Conservation (phyloP, 2,888 invertebrate species). For the Aradus depressus region DNA sequence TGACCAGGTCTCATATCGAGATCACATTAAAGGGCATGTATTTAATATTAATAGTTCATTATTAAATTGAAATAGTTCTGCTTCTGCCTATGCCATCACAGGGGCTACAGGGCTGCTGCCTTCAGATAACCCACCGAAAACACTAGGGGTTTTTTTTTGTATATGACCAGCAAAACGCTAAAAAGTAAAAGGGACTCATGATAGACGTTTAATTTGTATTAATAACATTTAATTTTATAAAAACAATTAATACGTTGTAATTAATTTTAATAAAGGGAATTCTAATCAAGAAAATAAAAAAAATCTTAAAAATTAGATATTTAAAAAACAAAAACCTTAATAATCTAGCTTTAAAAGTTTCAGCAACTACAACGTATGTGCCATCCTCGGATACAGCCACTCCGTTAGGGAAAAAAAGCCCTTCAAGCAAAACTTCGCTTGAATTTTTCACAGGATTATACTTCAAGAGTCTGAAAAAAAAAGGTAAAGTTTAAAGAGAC, state of each 20-base stretch:
- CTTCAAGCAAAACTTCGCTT: conserved; percentile 61
- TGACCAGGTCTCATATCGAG: too few relatives aligned
- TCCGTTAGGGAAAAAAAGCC: conserved; percentile 81
- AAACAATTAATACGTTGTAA: not conserved
- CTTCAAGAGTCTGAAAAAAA: conserved; percentile 55
- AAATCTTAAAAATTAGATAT: conserved; percentile 15
- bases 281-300: not conserved
- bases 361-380: conserved; percentile 68
- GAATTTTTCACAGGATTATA: conserved; percentile 67
- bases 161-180: too few relatives aligned
- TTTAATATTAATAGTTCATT: too few relatives aligned
- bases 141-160: not conserved
- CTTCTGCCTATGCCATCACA: too few relatives aligned
- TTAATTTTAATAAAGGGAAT: not conserved
- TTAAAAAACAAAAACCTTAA: conserved; percentile 40
- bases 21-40: too few relatives aligned
- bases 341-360: conserved; percentile 55
- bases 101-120: too few relatives aligned
- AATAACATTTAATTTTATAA: not conserved
- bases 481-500: conserved; percentile 1
- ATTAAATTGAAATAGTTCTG: too few relatives aligned
- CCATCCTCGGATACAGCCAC: conserved; percentile 68
- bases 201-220: not conserved
- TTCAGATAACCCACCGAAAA: not conserved
- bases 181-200: too few relatives aligned